Percentiles rank a stretch among this genome's conserved stretches.
phyloP scores from a whole-genome alignment of 2,888 invertebrate genomes.

The Dusona sp. region DNA sequence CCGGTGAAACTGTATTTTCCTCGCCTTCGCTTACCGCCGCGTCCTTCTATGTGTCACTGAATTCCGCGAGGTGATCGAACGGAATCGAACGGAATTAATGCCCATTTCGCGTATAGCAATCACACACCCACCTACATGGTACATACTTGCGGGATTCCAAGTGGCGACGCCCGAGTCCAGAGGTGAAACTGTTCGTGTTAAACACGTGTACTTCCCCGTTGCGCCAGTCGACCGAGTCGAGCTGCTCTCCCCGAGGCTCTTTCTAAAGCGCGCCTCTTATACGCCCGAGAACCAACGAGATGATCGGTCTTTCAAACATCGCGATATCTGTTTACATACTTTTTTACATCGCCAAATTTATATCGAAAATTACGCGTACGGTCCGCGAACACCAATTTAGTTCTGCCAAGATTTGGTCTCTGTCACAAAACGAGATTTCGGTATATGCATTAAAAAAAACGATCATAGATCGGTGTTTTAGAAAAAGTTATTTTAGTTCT shows the following conservation, averaged over 20 bases:
- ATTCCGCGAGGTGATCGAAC: conserved; percentile 71
- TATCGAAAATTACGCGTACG: conserved; percentile 43
- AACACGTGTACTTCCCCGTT: conserved; percentile 62
- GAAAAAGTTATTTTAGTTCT: not conserved
- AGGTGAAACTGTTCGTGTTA: conserved; percentile 52
- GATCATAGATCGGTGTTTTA: not conserved
- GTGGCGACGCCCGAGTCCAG: conserved; percentile 43
- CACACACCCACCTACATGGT: conserved; percentile 65
- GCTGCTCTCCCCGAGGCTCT: conserved; percentile 51
- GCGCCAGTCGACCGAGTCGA: conserved; percentile 68
- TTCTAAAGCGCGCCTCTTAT: not conserved
- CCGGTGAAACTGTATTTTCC: conserved; percentile 65
- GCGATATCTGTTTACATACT: conserved; percentile 65
- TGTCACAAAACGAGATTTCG: conserved; percentile 10
- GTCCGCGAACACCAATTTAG: conserved; percentile 11
- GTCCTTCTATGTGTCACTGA: conserved; percentile 42
- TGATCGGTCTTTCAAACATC: conserved; percentile 64
- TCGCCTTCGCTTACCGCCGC: conserved; percentile 15
- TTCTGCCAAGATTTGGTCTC: not conserved
- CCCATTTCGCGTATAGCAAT: conserved; percentile 68
- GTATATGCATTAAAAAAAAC: conserved; percentile 10
- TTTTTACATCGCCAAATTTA: conserved; percentile 62
- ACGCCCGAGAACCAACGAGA: conserved; percentile 37
- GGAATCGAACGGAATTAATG: conserved; percentile 73
- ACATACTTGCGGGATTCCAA: conserved; percentile 45